A percentile compares a stretch with the other conserved stretches of the same genome.
phyloP scores from a whole-genome alignment of 2,888 invertebrate genomes.

The Metacarcinus magister region DNA sequence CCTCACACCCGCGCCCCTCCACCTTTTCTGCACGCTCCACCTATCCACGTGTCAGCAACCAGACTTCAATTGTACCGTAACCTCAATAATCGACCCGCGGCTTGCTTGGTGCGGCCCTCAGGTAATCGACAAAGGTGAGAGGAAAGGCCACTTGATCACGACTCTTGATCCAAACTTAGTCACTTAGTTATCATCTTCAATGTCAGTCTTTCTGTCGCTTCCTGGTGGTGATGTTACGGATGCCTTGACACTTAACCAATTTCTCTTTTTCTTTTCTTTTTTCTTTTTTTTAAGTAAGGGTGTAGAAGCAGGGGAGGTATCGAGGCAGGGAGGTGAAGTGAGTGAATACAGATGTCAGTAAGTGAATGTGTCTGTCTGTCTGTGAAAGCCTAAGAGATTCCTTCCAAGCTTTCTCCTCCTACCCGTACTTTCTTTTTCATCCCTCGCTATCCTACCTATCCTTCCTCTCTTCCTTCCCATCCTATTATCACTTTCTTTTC shows the following conservation, averaged over 20 bases:
- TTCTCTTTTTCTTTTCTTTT: too few relatives aligned
- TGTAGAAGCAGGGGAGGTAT: too few relatives aligned
- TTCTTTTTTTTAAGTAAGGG: too few relatives aligned
- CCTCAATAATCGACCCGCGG: neutral
- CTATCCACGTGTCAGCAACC: neutral
- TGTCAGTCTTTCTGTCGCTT: neutral
- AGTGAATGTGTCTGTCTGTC: too few relatives aligned
- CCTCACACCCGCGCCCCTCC: too few relatives aligned
- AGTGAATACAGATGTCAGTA: too few relatives aligned
- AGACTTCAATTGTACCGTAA: neutral
- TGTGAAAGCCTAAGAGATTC: too few relatives aligned
- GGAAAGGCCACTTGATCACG: neutral
- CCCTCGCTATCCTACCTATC: neutral
- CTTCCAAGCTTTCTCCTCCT: too few relatives aligned
- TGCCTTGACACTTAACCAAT: too few relatives aligned
- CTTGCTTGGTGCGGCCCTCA: neutral
- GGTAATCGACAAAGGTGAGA: neutral
- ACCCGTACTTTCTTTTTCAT: neutral
- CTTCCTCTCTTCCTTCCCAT: neutral
- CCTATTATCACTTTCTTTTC: neutral
- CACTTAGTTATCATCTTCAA: neutral
- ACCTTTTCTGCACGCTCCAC: too few relatives aligned
- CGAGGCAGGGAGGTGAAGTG: too few relatives aligned
- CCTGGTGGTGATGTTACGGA: too few relatives aligned
- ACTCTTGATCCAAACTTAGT: neutral